Base-by-base conservation (phyloP, 2,113 vertebrate species). In the Phalacrocorax carbo region DNA sequence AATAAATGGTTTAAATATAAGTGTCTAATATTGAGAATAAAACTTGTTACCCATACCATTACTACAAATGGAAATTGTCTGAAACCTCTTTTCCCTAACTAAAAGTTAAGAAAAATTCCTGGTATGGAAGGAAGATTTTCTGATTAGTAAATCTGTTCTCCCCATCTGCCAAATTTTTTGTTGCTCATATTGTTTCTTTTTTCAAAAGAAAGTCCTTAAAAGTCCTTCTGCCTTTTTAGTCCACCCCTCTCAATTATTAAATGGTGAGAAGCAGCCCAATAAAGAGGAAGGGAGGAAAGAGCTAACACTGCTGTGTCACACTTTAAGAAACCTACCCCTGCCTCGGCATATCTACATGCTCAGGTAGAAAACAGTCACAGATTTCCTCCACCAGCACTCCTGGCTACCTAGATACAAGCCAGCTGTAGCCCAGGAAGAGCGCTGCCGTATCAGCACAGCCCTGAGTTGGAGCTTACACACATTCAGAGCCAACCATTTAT, bases 1-100 rank as follows among this genome's bases (percentile, higher is more conserved):
- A 91, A 66, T 78, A 84, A 84, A 71, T 51, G 15, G 29, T 84
- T 87, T 94, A 71, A 95, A 84, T 75, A 76, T 29, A 11, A 62
- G 15, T 82, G 44, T 64, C 61, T 87, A 46, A 42, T 82, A 72
- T 55, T 82, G 52, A 71, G 66, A 94, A 82, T 90, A 82, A 94
- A 96, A 79, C 57, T 32, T 79, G 34, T 82, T 80, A 85, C 32
- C 54, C 26, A 9, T 71, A 66, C 42, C 40, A 89, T n/a, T 57
- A 70, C 58, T 84, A 51, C 44, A 64, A 79, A 44, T 36, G 26
- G 34, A 93, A 93, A 79, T 76, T 87, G 22, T 73, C 68, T 73
- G 76, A 79, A 79, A 71, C 13, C 46, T 93, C 17, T 85, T 84
- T 90, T 85, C 8, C 32, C 5, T 55, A 71, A 52, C 8, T 40